Base-by-base conservation (phyloP, 2,797 vertebrate genomes). In the Muscicapa striata region DNA sequence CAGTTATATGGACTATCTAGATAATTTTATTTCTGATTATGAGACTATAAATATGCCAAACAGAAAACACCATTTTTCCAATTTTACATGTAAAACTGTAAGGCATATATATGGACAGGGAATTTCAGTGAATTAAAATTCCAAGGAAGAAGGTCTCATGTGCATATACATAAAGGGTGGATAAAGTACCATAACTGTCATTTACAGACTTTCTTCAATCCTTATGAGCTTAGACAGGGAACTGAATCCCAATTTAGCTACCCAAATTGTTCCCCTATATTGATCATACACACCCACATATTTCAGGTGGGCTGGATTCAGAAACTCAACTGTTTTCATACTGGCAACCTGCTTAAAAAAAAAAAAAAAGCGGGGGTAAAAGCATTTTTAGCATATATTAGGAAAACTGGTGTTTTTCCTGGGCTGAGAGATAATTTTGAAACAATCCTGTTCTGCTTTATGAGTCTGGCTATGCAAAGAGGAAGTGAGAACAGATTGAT, bases 401-500 rank as follows among this genome's bases (percentile, higher is more conserved):
- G 66, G 57, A 85, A 95, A 92, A 48, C 11, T 21, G n/a, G 46
- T 51, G 57, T 29, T 86, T 92, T 84, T 54, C 49, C 66, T 68
- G 62, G 89, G 38, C 55, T 62, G 80, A 73, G 10, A 68, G 66
- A 40, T 36, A 75, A 95, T 84, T 74, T 40, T 89, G 77, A 86
- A 89, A 64, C 62, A 83, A 83, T 49, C 54, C 54, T 70, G 34
- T 68, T 90, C 49, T 72, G 63, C 68, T 91, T 57, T 76, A 89
- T 26, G 26, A 95, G 91, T 66, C 80, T 73, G 45, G 22, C 27
- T 59, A 11, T 52, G 72, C 59, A 34, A 73, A 88, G 83, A 91
- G 82, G 77, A 90, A 93, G 69, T 73, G 58, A 90, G 81, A 84
- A 58, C 59, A 93, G 77, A 83, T 51, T 66, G 64, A 92, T 80